These are phyloP conservation scores for Conops quadrifasciatus DNA, from an alignment of 2,888 invertebrate species.

Conservation along the genomic window DNA sequence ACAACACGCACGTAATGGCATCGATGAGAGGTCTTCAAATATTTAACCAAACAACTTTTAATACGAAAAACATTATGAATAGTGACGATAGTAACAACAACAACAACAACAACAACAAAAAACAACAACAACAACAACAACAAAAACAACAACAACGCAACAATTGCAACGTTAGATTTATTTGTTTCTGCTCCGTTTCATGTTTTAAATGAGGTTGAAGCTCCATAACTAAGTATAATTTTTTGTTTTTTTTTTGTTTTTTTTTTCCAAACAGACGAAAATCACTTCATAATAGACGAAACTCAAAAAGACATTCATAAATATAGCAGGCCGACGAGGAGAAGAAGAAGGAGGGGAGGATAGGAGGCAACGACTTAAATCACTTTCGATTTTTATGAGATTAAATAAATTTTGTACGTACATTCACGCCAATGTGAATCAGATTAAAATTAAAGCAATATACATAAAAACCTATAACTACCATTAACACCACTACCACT, in stretches of 20 bases:
- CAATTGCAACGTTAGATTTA: slow-evolving; percentile 23
- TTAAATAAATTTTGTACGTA: no score
- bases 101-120: slow-evolving; percentile 2
- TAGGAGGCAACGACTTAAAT: slow-evolving; percentile 18
- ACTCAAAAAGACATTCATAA: neutral
- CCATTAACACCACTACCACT: no score
- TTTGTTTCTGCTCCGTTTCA: slow-evolving; percentile 39
- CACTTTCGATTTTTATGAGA: slow-evolving; percentile 38
- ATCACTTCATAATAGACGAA: slow-evolving; percentile 30
- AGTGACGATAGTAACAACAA: slow-evolving; percentile 6
- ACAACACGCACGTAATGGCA: neutral
- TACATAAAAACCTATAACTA: no score
- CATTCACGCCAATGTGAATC: no score
- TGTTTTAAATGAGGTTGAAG: slow-evolving; percentile 39
- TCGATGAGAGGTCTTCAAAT: neutral
- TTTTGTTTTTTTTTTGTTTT: slow-evolving; percentile 6
- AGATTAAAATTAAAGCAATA: no score
- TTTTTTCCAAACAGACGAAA: neutral
- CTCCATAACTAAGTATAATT: slow-evolving; percentile 31
- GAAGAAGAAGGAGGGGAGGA: neutral
- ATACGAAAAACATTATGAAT: neutral
- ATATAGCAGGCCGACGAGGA: neutral
- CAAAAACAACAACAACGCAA: slow-evolving; percentile 20
- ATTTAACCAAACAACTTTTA: neutral
- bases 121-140: slow-evolving; percentile 34